phyloP scores from a whole-genome alignment of 2,113 vertebrate genomes.

The Myiozetetes cayanensis region DNA sequence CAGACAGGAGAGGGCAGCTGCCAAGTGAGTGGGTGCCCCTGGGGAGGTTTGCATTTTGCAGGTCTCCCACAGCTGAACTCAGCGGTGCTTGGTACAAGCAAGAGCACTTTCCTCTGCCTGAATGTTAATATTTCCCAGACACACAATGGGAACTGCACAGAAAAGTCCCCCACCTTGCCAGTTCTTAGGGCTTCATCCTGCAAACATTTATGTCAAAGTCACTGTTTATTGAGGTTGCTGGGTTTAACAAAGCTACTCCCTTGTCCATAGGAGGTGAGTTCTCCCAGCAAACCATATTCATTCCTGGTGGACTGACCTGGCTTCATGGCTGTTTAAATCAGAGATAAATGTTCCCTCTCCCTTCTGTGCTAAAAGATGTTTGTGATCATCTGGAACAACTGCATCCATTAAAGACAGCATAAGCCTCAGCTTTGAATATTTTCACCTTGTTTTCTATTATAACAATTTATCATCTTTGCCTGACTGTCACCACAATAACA shows the following conservation, averaged over 20 bases:
- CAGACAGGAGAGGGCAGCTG: conserved; percentile 27
- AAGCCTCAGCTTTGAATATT: neutral
- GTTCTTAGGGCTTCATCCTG: neutral
- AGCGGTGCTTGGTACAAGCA: conserved; percentile 34
- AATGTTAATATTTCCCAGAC: conserved; percentile 3
- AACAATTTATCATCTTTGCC: neutral
- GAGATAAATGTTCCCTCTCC: neutral
- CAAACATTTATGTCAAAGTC: neutral
- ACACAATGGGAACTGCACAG: neutral
- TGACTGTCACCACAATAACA: neutral
- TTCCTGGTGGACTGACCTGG: neutral
- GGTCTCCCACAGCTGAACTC: conserved; percentile 44
- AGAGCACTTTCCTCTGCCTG: neutral
- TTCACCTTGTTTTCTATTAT: neutral
- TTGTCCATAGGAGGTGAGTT: neutral
- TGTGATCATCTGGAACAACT: neutral
- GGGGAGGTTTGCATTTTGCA: conserved; percentile 23
- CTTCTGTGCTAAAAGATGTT: neutral
- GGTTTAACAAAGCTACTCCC: neutral
- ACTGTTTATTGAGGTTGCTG: neutral
- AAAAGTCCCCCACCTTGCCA: neutral
- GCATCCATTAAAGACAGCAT: neutral
- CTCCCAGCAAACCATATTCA: neutral
- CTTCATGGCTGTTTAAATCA: neutral
- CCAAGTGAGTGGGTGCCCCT: conserved; percentile 54